These are phyloP conservation scores for Chrysolina haemoptera DNA, from an alignment of 2,888 invertebrate species.

Conservation along the genomic window DNA sequence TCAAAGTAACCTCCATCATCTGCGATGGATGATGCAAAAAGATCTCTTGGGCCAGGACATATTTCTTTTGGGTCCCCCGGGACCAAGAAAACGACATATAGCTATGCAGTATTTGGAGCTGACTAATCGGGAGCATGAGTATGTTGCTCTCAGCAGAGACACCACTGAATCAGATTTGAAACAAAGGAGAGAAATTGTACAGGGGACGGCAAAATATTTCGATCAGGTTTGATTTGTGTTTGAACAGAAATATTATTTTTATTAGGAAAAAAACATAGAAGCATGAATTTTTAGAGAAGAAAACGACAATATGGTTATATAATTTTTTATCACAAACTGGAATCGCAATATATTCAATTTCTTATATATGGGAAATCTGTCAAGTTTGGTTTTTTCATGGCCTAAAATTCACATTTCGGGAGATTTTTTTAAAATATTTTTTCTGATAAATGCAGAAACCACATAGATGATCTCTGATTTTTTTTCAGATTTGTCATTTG, in stretches of 20 bases:
- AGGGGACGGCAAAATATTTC: slow-evolving; percentile 91
- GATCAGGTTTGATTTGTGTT: slow-evolving; percentile 80
- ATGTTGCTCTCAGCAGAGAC: slow-evolving; percentile 93
- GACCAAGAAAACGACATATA: slow-evolving; percentile 84
- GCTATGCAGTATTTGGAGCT: slow-evolving; percentile 92
- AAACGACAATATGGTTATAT: too few relatives aligned
- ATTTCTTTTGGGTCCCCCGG: slow-evolving; percentile 94
- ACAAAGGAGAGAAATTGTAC: slow-evolving; percentile 92
- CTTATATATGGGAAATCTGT: too few relatives aligned
- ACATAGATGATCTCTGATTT: too few relatives aligned
- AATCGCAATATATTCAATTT: too few relatives aligned
- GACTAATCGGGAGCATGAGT: slow-evolving; percentile 92
- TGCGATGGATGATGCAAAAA: slow-evolving; percentile 98
- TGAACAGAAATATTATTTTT: background rate
- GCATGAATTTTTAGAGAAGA: too few relatives aligned
- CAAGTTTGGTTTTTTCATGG: too few relatives aligned
- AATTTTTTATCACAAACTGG: too few relatives aligned
- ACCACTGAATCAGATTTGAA: slow-evolving; percentile 98
- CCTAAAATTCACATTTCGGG: too few relatives aligned
- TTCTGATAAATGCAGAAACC: too few relatives aligned
- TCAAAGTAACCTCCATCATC: slow-evolving; percentile 84
- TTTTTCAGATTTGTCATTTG: too few relatives aligned
- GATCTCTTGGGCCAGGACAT: slow-evolving; percentile 94
- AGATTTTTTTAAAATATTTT: too few relatives aligned
- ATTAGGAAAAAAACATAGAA: too few relatives aligned